Evolutionary conservation across 2,797 vertebrate species (phyloP).

Genomic region (Melanotaenia nigrans): DNA sequence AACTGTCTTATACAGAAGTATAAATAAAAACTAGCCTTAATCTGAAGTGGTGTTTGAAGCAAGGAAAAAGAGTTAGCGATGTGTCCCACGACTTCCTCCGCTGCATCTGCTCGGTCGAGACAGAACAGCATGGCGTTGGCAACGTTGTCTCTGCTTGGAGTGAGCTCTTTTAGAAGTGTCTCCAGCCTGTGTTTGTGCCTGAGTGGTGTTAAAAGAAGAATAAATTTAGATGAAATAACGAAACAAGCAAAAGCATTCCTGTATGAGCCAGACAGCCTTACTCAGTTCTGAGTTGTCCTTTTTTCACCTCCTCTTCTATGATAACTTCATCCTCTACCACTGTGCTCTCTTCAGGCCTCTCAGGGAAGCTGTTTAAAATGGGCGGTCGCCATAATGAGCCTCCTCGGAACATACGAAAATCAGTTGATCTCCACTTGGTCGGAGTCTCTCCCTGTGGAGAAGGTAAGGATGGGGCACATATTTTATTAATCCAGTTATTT

Average conservation of each 20-base stretch:
- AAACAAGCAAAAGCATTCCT: not conserved
- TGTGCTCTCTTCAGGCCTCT: conserved; percentile 69
- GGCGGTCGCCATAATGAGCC: conserved; percentile 87
- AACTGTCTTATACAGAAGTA: not conserved
- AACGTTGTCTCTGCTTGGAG: conserved; percentile 76
- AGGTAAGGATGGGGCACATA: not conserved
- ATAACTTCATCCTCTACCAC: conserved; percentile 64
- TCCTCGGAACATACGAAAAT: conserved; percentile 85
- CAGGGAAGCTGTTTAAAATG: conserved; percentile 79
- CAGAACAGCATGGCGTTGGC: conserved; percentile 85
- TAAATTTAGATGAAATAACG: not conserved
- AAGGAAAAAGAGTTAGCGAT: conserved; percentile 81
- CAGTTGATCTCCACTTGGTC: conserved; percentile 81
- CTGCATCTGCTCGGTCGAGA: conserved; percentile 84
- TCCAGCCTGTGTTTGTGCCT: conserved; percentile 84
- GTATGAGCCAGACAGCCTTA: conserved; percentile 51
- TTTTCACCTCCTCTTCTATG: conserved; percentile 84
- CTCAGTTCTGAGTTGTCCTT: conserved; percentile 85
- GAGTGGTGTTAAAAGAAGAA: conserved; percentile 2
- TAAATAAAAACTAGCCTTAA: conserved; percentile 72
- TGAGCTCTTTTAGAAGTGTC: conserved; percentile 76
- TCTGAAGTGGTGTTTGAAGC: conserved; percentile 83
- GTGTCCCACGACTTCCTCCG: conserved; percentile 85
- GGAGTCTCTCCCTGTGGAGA: conserved; percentile 79
- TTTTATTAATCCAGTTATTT: not conserved